A percentile compares a stretch with the other conserved stretches of the same genome.
phyloP scores from a whole-genome alignment of 1,140 invertebrate genomes.

The Glomeris maerens region DNA sequence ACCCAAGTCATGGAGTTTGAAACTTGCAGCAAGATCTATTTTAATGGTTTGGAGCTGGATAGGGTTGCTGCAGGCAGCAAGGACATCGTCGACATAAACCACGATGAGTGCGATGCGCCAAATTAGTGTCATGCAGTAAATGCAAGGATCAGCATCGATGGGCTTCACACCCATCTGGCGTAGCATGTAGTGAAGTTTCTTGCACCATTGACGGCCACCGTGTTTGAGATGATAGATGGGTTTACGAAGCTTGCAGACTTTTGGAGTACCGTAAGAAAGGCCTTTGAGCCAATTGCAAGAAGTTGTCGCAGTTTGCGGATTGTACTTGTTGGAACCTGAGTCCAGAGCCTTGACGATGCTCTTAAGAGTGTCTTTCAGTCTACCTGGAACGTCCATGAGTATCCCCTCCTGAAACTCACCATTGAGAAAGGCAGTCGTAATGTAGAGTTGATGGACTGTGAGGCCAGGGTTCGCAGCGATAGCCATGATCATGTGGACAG shows the following conservation, averaged over 20 bases:
- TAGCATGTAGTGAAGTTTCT: neutral
- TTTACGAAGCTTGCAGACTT: neutral
- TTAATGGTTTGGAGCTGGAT: slow-evolving; percentile 1
- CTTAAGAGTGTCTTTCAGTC: too few species aligned
- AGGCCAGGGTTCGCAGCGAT: slow-evolving; percentile 21
- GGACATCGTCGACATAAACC: neutral
- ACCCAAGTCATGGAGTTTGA: neutral
- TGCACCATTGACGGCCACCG: neutral
- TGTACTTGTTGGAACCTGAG: too few species aligned
- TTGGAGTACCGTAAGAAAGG: slow-evolving; percentile 1
- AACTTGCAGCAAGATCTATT: neutral
- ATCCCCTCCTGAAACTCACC: slow-evolving; percentile 28
- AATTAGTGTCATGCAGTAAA: neutral
- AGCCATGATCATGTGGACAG: slow-evolving; percentile 25
- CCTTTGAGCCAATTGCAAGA: too few species aligned
- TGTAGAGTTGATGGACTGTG: slow-evolving; percentile 24
- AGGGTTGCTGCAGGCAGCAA: neutral
- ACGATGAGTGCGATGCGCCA: neutral
- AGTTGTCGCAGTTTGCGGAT: too few species aligned
- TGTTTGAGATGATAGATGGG: neutral
- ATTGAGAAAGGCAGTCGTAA: slow-evolving; percentile 26
- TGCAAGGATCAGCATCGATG: neutral
- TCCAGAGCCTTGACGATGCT: too few species aligned
- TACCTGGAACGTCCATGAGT: slow-evolving; percentile 27
- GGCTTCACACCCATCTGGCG: neutral